Percentiles rank a stretch among this genome's conserved stretches.
These are phyloP conservation scores for Mormyrus lacerda DNA, from an alignment of 2,113 vertebrate species.

Conservation along the genomic window DNA sequence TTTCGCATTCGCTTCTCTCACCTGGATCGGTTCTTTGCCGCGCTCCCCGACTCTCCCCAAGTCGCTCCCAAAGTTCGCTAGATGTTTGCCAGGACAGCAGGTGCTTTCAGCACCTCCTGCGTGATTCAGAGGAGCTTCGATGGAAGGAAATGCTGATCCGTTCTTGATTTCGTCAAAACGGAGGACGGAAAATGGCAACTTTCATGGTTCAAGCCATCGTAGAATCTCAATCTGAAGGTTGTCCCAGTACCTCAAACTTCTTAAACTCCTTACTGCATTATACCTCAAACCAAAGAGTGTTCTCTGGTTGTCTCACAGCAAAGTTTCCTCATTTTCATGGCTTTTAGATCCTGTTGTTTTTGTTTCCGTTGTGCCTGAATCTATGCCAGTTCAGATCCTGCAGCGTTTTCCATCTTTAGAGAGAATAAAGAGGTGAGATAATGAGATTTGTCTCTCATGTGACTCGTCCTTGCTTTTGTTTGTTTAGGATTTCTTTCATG, in stretches of 20 bases:
- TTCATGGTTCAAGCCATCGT: not conserved
- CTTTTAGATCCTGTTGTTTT: not conserved
- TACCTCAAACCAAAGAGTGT: not conserved
- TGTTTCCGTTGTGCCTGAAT: not conserved
- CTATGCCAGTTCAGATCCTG: not conserved
- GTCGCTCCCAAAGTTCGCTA: not conserved
- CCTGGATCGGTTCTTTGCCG: not conserved
- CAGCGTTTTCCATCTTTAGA: not conserved
- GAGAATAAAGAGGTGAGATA: constrained; percentile 7
- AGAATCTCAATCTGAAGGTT: not conserved
- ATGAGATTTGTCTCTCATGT: constrained; percentile 4
- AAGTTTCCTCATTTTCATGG: not conserved
- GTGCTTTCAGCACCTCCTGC: not conserved
- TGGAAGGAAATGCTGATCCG: not conserved
- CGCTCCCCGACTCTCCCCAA: not conserved
- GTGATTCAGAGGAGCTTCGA: not conserved
- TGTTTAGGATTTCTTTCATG: not conserved
- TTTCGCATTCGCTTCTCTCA: not conserved
- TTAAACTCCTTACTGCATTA: not conserved
- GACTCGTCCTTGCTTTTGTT: not conserved
- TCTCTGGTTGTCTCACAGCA: not conserved
- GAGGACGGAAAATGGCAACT: not conserved
- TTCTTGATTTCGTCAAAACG: not conserved
- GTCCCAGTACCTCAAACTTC: not conserved
- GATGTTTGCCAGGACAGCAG: not conserved